Evolutionary conservation across 2,797 vertebrate species (phyloP).

Genomic region (Sebastolobus alascanus): DNA sequence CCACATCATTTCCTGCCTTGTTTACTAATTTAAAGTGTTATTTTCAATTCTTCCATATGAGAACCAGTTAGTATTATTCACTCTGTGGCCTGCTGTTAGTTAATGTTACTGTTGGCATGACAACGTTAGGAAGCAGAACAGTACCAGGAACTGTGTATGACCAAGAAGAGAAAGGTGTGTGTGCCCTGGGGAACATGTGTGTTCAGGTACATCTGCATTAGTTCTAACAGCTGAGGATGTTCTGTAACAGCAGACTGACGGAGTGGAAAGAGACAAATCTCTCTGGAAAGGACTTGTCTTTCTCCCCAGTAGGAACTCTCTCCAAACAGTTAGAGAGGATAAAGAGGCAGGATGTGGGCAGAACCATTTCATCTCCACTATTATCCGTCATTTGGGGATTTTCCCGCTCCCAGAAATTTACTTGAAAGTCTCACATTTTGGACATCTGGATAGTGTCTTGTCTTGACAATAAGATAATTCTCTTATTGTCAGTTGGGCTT

Average conservation of each 20-base stretch:
- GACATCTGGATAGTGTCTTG: neutral
- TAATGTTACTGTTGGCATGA: neutral
- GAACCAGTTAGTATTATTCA: no score
- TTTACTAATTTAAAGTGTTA: neutral
- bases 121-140: neutral
- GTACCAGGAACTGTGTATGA: neutral
- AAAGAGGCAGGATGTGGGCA: conserved; percentile 20
- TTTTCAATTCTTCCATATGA: neutral
- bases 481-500: neutral
- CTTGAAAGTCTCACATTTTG: neutral
- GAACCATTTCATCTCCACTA: conserved; percentile 29
- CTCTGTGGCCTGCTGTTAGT: no score
- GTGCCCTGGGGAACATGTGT: neutral
- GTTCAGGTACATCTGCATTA: neutral
- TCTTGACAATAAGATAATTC: no score
- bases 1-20: conserved; percentile 1
- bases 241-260: conserved; percentile 16
- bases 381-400: neutral
- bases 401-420: neutral
- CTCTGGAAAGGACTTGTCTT: conserved; percentile 4
- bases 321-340: conserved; percentile 25
- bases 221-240: conserved; percentile 37
- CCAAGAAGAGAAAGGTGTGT: conserved; percentile 2
- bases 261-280: neutral
- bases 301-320: neutral